These are phyloP conservation scores for Eupithecia vulgata DNA, from an alignment of 2,888 invertebrate species.

Conservation along the genomic window DNA sequence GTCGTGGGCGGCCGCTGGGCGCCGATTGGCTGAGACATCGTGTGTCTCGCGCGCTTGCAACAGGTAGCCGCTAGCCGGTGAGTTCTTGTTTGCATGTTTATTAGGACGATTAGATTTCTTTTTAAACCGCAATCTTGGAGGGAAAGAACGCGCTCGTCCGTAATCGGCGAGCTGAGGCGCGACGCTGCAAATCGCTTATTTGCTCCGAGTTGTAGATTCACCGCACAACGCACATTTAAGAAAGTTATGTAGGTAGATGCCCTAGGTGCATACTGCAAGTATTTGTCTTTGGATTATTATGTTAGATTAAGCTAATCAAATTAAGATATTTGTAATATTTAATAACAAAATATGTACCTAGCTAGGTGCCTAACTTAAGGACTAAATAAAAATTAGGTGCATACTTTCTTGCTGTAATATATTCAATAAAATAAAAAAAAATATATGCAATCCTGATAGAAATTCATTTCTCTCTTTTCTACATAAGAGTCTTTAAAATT, in stretches of 20 bases:
- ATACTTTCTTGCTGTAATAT: no score
- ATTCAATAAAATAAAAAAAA: no score
- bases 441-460: no score
- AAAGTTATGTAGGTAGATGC: background rate
- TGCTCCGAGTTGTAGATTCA: constrained; percentile 55
- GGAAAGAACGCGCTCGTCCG: constrained; percentile 62
- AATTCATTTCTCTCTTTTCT: no score
- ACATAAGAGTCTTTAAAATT: no score
- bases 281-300: background rate
- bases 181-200: constrained; percentile 45
- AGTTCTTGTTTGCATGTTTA: constrained; percentile 82
- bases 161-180: constrained; percentile 52
- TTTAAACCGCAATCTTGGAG: constrained; percentile 74
- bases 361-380: no score
- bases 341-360: no score
- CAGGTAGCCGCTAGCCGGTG: constrained; percentile 82
- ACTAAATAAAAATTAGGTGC: no score
- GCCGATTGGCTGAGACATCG: constrained; percentile 70
- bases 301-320: background rate
- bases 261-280: background rate
- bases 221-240: background rate
- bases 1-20: constrained; percentile 78
- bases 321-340: no score
- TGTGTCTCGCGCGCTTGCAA: constrained; percentile 81
- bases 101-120: constrained; percentile 82